Conservation (phyloP, 2,797 vertebrate genomes). For the Onychomys arenicola region DNA sequence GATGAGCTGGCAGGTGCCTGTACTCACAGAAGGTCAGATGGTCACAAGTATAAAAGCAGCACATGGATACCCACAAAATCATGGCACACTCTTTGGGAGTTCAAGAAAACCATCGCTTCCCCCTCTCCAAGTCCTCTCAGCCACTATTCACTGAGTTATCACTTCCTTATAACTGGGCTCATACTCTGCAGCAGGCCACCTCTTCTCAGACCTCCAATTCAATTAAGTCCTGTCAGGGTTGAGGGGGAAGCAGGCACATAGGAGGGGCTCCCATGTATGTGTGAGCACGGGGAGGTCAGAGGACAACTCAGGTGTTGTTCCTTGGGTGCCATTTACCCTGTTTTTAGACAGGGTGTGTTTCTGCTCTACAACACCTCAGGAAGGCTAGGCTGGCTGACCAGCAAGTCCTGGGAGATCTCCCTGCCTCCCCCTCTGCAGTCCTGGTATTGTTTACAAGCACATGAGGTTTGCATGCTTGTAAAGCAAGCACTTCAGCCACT, state of each 20-base stretch:
- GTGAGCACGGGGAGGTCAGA: background rate
- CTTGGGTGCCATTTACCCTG: background rate
- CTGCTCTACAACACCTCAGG: background rate
- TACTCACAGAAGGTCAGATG: conserved; percentile 63
- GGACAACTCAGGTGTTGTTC: background rate
- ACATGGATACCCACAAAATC: background rate
- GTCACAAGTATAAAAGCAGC: background rate
- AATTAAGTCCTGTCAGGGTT: background rate
- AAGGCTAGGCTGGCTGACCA: background rate
- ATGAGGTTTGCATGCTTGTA: background rate
- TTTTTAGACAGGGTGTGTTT: background rate
- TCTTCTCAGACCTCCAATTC: background rate
- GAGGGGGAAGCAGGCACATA: background rate
- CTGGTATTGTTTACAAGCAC: background rate
- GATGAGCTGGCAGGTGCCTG: too few species aligned
- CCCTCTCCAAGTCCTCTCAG: background rate
- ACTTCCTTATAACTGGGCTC: background rate
- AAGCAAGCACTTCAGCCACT: background rate
- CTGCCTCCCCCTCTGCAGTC: background rate
- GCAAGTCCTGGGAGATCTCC: background rate
- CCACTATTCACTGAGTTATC: accelerated
- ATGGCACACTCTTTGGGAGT: background rate
- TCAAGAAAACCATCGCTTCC: background rate
- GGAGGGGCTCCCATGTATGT: background rate
- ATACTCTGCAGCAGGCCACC: accelerated